phyloP scores from a whole-genome alignment of 2,113 vertebrate species.

The Aspiorhynchus laticeps region DNA sequence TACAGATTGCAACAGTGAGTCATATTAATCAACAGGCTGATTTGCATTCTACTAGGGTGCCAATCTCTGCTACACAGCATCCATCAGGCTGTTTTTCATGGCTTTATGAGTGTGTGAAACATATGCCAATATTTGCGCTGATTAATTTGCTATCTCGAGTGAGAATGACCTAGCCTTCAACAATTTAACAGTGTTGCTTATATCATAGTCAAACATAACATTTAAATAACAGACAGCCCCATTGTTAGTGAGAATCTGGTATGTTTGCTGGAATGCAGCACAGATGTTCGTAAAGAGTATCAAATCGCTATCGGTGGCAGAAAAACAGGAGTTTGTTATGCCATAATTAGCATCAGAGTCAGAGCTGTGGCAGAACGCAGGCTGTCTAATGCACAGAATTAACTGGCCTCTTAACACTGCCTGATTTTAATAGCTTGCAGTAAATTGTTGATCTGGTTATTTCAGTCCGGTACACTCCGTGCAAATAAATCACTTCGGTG shows the following conservation, averaged over 20 bases:
- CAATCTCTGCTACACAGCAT: not conserved
- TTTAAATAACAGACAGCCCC: slow-evolving; percentile 21
- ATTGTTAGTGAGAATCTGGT: slow-evolving; percentile 12
- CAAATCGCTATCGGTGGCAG: not conserved
- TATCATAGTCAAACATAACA: slow-evolving; percentile 1
- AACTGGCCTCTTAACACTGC: slow-evolving; percentile 19
- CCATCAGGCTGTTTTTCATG: slow-evolving; percentile 11
- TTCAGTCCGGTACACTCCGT: not conserved
- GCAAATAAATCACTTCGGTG: not conserved
- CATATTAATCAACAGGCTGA: slow-evolving; percentile 27
- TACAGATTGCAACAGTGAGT: slow-evolving; percentile 31
- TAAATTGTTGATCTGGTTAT: slow-evolving; percentile 29
- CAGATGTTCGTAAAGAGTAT: not conserved
- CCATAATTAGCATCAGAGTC: slow-evolving; percentile 14
- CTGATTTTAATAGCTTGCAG: slow-evolving; percentile 17
- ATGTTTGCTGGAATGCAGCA: slow-evolving; percentile 31
- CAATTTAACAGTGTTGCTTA: slow-evolving; percentile 2
- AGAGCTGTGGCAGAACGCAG: slow-evolving; percentile 13
- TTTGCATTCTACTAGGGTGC: slow-evolving; percentile 34
- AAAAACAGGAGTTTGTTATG: slow-evolving; percentile 15
- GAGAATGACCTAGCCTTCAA: slow-evolving; percentile 30
- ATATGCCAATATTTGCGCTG: slow-evolving; percentile 19
- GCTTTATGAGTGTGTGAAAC: slow-evolving; percentile 16
- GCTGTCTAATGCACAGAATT: slow-evolving; percentile 18
- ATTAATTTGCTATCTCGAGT: slow-evolving; percentile 4